These are phyloP conservation scores for Trachelus iudaicus DNA, from an alignment of 2,888 invertebrate species.

Conservation along the genomic window DNA sequence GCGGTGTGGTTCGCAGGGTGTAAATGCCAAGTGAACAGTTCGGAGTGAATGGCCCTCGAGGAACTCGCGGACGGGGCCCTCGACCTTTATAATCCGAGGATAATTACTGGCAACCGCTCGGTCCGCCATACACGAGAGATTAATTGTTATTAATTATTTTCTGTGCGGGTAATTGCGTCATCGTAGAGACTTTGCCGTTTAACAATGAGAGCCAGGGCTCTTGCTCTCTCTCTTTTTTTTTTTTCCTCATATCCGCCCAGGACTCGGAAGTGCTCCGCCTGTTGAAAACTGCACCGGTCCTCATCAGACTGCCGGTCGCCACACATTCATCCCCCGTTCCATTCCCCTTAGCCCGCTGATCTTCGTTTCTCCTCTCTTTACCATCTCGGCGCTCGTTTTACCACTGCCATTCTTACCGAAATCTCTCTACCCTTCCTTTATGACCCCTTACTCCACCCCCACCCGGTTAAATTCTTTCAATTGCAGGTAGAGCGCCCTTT, in stretches of 20 bases:
- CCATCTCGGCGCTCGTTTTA: background rate
- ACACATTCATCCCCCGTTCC: background rate
- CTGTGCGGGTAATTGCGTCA: conserved; percentile 58
- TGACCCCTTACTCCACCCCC: conserved; percentile 4
- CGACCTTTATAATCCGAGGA: conserved; percentile 65
- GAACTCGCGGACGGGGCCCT: conserved; percentile 46
- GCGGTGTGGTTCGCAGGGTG: conserved; percentile 47
- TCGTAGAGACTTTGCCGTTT: conserved; percentile 51
- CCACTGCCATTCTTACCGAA: background rate
- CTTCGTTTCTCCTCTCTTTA: background rate
- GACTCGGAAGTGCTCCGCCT: conserved; percentile 51
- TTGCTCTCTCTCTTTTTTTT: background rate
- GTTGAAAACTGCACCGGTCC: conserved; percentile 49
- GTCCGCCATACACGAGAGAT: conserved; percentile 60
- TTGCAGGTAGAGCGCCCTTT: conserved; percentile 20
- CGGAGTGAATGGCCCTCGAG: conserved; percentile 60
- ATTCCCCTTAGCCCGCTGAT: background rate
- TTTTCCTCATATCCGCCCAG: background rate
- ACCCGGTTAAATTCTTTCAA: conserved; percentile 49
- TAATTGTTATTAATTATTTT: conserved; percentile 67
- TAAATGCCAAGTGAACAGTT: conserved; percentile 65
- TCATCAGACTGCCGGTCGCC: background rate
- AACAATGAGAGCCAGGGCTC: conserved; percentile 56
- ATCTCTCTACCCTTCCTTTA: background rate
- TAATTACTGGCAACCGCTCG: conserved; percentile 55